Base-by-base conservation (phyloP, 2,113 vertebrate species). In the Ornithorhynchus anatinus region DNA sequence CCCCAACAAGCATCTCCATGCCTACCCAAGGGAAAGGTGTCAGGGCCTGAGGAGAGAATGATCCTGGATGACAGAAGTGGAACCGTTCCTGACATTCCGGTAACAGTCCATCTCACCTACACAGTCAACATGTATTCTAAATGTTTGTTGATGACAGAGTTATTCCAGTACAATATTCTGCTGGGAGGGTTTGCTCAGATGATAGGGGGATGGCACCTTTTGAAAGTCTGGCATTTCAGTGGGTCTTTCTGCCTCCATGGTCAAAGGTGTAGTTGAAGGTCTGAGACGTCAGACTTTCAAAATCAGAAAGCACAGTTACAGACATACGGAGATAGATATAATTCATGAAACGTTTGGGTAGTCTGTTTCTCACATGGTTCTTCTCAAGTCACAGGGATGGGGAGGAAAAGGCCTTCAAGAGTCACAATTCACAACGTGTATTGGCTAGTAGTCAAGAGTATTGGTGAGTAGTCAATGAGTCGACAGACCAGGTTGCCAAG, bases 141-240 rank as follows among this genome's bases (percentile, higher is more conserved):
- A 7, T 5, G 4, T 4, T 32, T 16, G 54, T 25, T 2, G 23
- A 52, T 23, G 47, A 50, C 8, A 50, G 25, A 52, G 23, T 16
- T 65, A 20, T 14, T 8, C 17, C 13, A 17, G 5, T 16, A 16
- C 39, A 33, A 0, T 25, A 22, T 20, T 9, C 4, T 0, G 11
- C 0, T 2, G 20, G 0, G 2, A 8, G 3, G 32, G 27, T 25
- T 20, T 35, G n/a, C n/a, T n/a, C n/a, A n/a, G n/a, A n/a, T n/a
- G n/a, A n/a, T n/a, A n/a, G n/a, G n/a, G n/a, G n/a, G n/a, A n/a
- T n/a, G n/a, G n/a, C n/a, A n/a, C 15, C n/a, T 35, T 39, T 20
- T 2, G 15, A 37, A 44, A 50, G 48, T 13, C 4, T 59, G 33
- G 27, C 29, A 39, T 22, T n/a, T 51, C 33, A 16, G 48, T 43